These are phyloP conservation scores for Selene dorsalis DNA, from an alignment of 2,797 vertebrate species.

Conservation along the genomic window DNA sequence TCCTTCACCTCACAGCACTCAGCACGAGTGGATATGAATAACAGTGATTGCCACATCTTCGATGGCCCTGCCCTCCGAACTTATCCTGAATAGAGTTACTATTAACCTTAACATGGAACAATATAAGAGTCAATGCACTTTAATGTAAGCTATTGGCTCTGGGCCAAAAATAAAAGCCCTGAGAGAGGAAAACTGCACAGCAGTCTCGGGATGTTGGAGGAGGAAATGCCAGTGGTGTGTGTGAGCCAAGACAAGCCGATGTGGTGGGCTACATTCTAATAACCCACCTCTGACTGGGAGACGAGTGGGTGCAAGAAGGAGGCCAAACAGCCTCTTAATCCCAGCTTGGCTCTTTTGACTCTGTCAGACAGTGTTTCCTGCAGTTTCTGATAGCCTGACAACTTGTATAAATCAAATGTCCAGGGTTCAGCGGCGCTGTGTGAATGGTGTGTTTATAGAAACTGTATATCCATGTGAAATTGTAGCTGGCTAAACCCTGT, in stretches of 20 bases:
- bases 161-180: conserved; percentile 23
- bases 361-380: conserved; percentile 57
- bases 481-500: conserved; percentile 30
- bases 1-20: conserved; percentile 35
- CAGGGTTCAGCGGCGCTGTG: conserved; percentile 35
- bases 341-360: conserved; percentile 58
- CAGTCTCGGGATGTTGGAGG: conserved; percentile 32
- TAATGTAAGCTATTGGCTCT: conserved; percentile 47
- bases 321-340: conserved; percentile 61
- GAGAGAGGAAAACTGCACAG: conserved; percentile 37
- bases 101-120: conserved; percentile 53
- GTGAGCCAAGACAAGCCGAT: conserved; percentile 60
- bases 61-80: conserved; percentile 22
- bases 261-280: conserved; percentile 57
- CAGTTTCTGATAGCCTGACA: conserved; percentile 59
- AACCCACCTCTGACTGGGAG: conserved; percentile 53
- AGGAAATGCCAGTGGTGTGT: conserved; percentile 56
- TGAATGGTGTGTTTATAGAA: conserved; percentile 52
- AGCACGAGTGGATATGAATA: conserved; percentile 38
- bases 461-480: conserved; percentile 58
- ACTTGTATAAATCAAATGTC: conserved; percentile 67
- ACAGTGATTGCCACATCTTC: conserved; percentile 40
- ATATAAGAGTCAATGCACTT: conserved; percentile 34
- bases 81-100: conserved; percentile 50
- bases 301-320: conserved; percentile 20